Evolutionary conservation across 2,113 vertebrate species (phyloP).

Genomic region (Lampris incognitus): DNA sequence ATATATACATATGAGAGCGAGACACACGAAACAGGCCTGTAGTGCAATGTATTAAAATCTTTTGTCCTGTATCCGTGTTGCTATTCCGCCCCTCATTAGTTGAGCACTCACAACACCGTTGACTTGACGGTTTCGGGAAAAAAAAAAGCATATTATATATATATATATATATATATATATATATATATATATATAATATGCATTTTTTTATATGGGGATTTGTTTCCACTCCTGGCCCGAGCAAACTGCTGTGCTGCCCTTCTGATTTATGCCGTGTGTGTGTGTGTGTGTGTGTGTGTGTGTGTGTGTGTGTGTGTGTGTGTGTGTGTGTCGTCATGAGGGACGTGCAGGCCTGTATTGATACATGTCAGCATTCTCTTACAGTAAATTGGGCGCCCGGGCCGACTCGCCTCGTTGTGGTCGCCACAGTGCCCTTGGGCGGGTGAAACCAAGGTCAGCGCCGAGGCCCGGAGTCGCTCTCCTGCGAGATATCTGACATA

Average conservation of each 20-base stretch:
- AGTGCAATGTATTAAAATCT: too few relatives aligned
- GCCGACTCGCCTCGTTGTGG: slow-evolving; percentile 35
- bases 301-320: too few relatives aligned
- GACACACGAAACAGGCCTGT: too few relatives aligned
- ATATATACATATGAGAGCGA: too few relatives aligned
- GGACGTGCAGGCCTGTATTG: slow-evolving; percentile 69
- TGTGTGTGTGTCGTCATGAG: slow-evolving; percentile 29
- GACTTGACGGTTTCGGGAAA: too few relatives aligned
- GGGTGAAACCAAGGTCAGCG: slow-evolving; percentile 61
- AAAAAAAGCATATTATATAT: slow-evolving; percentile 25
- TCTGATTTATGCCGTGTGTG: slow-evolving; percentile 66
- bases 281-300: slow-evolving; percentile 5
- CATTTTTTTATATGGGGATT: slow-evolving; percentile 18
- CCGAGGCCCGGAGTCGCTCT: slow-evolving; percentile 21
- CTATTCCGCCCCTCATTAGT: too few relatives aligned
- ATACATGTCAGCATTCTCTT: slow-evolving; percentile 59
- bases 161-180: slow-evolving; percentile 34
- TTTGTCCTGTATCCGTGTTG: too few relatives aligned
- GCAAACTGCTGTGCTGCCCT: slow-evolving; percentile 30
- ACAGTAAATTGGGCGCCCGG: slow-evolving; percentile 62
- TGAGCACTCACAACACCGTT: too few relatives aligned
- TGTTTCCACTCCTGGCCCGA: not conserved
- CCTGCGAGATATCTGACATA: slow-evolving; percentile 35
- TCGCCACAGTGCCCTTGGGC: slow-evolving; percentile 56
- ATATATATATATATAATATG: slow-evolving; percentile 26